Evolutionary conservation across 2,888 invertebrate genomes (phyloP).

Genomic region (Andrena flavipes): DNA sequence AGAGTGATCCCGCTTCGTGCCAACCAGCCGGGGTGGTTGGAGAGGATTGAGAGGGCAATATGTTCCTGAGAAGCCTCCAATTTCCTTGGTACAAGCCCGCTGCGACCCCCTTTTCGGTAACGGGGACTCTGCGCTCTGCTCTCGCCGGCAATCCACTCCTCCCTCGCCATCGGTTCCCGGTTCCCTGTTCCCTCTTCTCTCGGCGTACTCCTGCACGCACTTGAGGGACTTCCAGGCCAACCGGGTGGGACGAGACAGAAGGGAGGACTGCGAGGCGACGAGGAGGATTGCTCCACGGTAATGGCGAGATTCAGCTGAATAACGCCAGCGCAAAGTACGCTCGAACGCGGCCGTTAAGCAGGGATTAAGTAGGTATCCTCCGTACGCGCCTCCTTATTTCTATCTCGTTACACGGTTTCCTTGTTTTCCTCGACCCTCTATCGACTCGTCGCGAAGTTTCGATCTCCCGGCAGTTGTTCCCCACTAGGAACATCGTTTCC

Average conservation of each 20-base stretch:
- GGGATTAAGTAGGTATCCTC: conserved; percentile 13
- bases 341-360: conserved; percentile 25
- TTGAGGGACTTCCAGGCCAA: conserved; percentile 33
- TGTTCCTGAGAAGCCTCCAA: conserved; percentile 77
- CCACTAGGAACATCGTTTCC: not conserved
- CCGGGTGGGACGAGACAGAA: conserved; percentile 6
- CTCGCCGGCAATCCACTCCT: conserved; percentile 11
- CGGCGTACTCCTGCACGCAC: conserved; percentile 32
- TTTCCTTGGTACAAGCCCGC: conserved; percentile 72
- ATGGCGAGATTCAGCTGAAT: conserved; percentile 23
- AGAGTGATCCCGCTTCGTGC: conserved; percentile 46
- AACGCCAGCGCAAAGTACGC: conserved; percentile 26
- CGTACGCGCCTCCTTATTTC: not conserved
- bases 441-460: not conserved
- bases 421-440: not conserved
- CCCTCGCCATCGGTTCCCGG: not conserved
- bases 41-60: conserved; percentile 76
- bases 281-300: not conserved
- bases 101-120: conserved; percentile 61
- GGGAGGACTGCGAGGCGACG: not conserved
- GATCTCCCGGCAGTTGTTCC: not conserved
- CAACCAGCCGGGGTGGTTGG: conserved; percentile 49
- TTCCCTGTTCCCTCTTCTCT: conserved; percentile 5
- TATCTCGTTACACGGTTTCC: not conserved
- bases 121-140: conserved; percentile 17